A percentile compares a stretch with the other conserved stretches of the same genome.
These are phyloP conservation scores for Triplophysa tibetana DNA, from an alignment of 2,113 vertebrate genomes.

Conservation along the genomic window DNA sequence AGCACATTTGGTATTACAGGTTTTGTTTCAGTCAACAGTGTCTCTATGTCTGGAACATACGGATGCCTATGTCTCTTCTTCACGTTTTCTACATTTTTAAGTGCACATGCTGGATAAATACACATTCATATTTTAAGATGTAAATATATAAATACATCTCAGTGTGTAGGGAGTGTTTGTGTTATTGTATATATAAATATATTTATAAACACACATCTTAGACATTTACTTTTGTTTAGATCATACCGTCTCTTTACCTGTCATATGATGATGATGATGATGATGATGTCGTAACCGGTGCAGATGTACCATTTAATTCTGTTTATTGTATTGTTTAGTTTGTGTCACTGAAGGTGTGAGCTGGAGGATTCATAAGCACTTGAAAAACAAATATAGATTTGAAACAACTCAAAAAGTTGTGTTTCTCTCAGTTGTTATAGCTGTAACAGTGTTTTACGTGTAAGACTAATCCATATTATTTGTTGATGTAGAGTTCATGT, in stretches of 20 bases:
- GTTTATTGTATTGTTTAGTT: background rate
- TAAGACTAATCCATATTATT: too few species aligned
- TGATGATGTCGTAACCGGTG: background rate
- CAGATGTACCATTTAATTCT: background rate
- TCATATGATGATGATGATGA: background rate
- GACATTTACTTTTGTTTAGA: background rate
- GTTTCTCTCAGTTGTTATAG: background rate
- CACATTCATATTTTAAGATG: constrained; percentile 46
- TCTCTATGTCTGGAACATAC: constrained; percentile 58
- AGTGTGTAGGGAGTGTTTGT: constrained; percentile 12
- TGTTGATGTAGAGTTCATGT: too few species aligned
- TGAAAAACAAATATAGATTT: background rate
- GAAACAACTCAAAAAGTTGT: background rate
- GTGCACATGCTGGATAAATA: constrained; percentile 71
- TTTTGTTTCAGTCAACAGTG: constrained; percentile 19
- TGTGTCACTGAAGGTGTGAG: background rate
- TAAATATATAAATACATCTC: constrained; percentile 40
- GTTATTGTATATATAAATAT: constrained; percentile 27
- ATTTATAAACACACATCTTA: constrained; percentile 42
- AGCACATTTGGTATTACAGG: constrained; percentile 16
- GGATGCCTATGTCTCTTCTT: constrained; percentile 14
- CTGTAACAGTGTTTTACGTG: too few species aligned
- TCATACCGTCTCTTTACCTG: background rate
- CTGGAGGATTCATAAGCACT: background rate
- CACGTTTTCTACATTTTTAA: constrained; percentile 37